Base-by-base conservation (phyloP, 2,113 vertebrate species). In the Numenius arquata region DNA sequence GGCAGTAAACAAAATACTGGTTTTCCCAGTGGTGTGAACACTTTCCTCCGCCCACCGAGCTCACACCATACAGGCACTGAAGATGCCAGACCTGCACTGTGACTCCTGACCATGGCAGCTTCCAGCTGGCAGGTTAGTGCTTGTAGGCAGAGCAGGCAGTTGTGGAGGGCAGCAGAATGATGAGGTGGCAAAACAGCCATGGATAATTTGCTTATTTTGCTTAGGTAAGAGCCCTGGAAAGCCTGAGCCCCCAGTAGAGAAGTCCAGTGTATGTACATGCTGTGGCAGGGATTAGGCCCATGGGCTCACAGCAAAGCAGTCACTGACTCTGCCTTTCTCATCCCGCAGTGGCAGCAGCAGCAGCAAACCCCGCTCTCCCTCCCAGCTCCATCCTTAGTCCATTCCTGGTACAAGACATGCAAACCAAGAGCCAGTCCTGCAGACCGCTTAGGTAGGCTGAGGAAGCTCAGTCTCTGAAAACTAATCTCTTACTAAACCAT, bases 91-190 rank as follows among this genome's bases (percentile, higher is more conserved):
- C 22, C 61, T 32, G n/a, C 41, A 16, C 17, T 17, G 25, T 0
- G 3, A 30, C 25, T 80, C 45, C 80, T 43, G 56, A 20, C 29
- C 38, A 25, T 0, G 0, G n/a, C 17, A 66, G 30, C 11, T 65
- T 65, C 62, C 36, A 63, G 40, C 26, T 79, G 66, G 53, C 36
- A 79, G 41, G n/a, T 14, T 32, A 55, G 43, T 32, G 48, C 22
- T 75, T 23, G 15, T 8, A 45, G 58, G 29, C 43, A 87, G 47
- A 84, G 76, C 58, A 77, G 50, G 50, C 29, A 26, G 50, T 2
- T 66, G 55, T 29, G 47, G 71, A 71, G 17, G 26, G 55, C 41
- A 77, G 71, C 34, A 55, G 25, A 80, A 73, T 3, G 19, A 43
- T 11, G 29, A 85, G 9, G 21, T 21, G 43, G n/a, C 22, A 88